A percentile compares a stretch with the other conserved stretches of the same genome.
Evolutionary conservation across 2,113 vertebrate species (phyloP).

Genomic region (Pedionomus torquatus): DNA sequence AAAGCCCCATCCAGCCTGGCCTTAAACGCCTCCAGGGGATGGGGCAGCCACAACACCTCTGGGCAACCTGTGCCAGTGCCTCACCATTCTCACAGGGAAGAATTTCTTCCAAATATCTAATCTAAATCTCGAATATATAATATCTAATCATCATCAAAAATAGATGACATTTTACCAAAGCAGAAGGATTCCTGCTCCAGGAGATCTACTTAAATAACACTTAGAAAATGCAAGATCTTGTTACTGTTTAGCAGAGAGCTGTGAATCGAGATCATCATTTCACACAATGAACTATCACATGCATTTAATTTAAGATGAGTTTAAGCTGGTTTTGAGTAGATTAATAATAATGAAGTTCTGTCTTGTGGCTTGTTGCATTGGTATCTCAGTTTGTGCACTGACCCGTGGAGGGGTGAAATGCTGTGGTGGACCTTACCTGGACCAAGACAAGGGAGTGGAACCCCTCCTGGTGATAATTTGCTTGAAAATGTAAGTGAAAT

Average conservation of each 20-base stretch:
- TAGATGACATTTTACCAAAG: background rate
- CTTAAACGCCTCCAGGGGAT: too few species aligned
- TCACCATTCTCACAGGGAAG: too few species aligned
- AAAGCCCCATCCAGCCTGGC: too few species aligned
- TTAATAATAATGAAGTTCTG: background rate
- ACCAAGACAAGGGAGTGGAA: background rate
- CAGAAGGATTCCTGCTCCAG: background rate
- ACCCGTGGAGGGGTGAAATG: accelerated
- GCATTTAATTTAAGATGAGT: background rate
- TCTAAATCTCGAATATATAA: too few species aligned
- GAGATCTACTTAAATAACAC: background rate
- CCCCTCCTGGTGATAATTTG: background rate
- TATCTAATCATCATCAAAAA: background rate
- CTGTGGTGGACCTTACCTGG: background rate
- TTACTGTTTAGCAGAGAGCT: background rate
- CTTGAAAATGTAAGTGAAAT: background rate
- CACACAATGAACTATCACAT: accelerated
- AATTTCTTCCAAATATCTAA: too few species aligned
- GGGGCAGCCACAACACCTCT: too few species aligned
- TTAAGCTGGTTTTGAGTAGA: background rate
- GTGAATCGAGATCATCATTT: accelerated
- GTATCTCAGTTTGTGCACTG: accelerated
- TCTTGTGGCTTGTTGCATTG: background rate
- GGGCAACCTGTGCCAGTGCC: too few species aligned
- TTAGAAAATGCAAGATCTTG: background rate